Base-by-base conservation (phyloP, 1,140 invertebrate genomes). In the Bombus superbus region DNA sequence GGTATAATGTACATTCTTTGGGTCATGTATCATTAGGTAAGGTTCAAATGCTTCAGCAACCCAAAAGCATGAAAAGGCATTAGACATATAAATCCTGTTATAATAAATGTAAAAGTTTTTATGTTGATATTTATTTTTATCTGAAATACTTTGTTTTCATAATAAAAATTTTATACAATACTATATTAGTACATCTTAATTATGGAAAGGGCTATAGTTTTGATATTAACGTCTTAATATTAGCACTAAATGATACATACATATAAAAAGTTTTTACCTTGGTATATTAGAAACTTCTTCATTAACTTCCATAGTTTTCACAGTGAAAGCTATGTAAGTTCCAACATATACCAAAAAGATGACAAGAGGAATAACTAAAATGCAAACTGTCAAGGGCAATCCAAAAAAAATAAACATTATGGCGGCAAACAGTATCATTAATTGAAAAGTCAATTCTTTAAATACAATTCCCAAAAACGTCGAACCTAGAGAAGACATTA, bases 361-460 rank as follows among this genome's bases (percentile, higher is more conserved):
- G 3, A 96, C 94, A 28, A 94, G 66, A 1, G 96, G 96, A 74
- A 96, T 92, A 0, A 95, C 93, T 8, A 93, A 62, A 6, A 96
- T 47, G 72, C 96, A 96, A 87, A 95, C 88, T 0, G 93, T 93
- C 9, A 96, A 93, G 11, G 95, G 95, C 35, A 96, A 88, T n/a
- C 95, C 96, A 81, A 96, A 93, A 78, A 96, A 95, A 40, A 96
- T 96, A 62, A 96, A 96, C 94, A 95, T 94, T 32, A 96, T 91
- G 18, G 96, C 96, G 38, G 95, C 94, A 71, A 94, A 86, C 15
- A 96, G 83, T 57, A 96, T 94, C 89, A 96, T 95, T 2, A 95
- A 73, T 89, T 96, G 95, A 73, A 96, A 96, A 8, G 94, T 96
- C 57, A 95, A 91, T 91, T 96, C 96, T 81, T 95, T 94, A 3